Percentiles rank a stretch among this genome's conserved stretches.
Conservation (phyloP, 1,140 invertebrate species). For the Psilanteris sp. region DNA sequence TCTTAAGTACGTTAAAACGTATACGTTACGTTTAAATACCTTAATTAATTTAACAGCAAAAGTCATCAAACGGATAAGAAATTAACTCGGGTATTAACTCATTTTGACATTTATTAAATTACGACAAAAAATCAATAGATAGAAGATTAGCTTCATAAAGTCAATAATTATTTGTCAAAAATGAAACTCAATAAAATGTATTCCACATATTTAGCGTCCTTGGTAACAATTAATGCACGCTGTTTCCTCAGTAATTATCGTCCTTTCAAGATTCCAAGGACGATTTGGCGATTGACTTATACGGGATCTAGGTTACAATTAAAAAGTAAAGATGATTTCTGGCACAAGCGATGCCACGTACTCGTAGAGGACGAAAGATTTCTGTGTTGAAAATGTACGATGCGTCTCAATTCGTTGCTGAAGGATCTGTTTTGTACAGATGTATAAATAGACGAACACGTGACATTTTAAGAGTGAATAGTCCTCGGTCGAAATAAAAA, state of each 20-base stretch:
- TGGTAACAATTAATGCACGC: conserved; percentile 43
- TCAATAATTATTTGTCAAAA: conserved; percentile 37
- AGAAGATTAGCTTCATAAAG: no score
- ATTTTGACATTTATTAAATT: no score
- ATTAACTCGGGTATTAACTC: no score
- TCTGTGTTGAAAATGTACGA: conserved; percentile 2
- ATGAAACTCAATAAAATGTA: conserved; percentile 20
- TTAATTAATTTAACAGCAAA: no score
- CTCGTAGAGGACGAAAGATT: conserved; percentile 29
- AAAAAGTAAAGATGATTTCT: conserved; percentile 56
- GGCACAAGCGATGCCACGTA: conserved; percentile 30
- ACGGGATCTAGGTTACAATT: conserved; percentile 54
- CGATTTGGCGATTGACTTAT: conserved; percentile 46
- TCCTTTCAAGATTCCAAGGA: conserved; percentile 57
- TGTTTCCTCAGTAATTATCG: conserved; percentile 60
- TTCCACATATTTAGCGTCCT: conserved; percentile 45
- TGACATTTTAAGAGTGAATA: no score
- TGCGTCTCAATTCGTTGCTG: background rate
- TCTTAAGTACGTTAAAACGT: no score
- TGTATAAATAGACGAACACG: no score
- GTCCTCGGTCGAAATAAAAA: no score
- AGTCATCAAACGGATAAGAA: no score
- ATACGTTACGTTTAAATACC: no score
- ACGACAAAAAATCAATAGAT: no score
- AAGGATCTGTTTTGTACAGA: background rate